Base-by-base conservation (phyloP, 92 coral and sea anemone genomes). In the Heliopora coerulea region DNA sequence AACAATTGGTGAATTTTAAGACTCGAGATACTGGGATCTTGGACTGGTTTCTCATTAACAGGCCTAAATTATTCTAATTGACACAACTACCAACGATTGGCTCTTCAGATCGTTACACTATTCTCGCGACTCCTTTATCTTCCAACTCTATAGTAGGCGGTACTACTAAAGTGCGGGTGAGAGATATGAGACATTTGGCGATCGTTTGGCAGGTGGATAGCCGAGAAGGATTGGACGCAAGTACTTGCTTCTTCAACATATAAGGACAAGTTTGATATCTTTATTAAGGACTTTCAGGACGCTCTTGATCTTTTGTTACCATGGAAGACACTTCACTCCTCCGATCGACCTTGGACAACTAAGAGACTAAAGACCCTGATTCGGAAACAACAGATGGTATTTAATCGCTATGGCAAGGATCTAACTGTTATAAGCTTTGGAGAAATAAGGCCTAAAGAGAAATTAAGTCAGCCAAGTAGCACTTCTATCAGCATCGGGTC, bases 161-260 rank as follows among this genome's bases (percentile, higher is more conserved):
- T 62, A 62, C 69, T 33, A 23, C 15, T 0, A 62, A 62, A 21
- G 42, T 65, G 19, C 57, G 54, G n/a, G 32, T 37, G 10, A 65
- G 73, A 65, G 85, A 81, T 41, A 73, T 59, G 67, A 68, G 82
- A 82, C 48, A 75, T 72, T 49, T 84, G 88, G 88, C 82, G 85
- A 27, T 77, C 85, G 17, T 40, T 84, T 31, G 83, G 74, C 24
- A 80, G 86, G 0, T 82, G 80, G 86, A 52, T 86, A 0, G 77
- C 72, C 46, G 49, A 81, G 30, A 85, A 66, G 77, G 86, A 81
- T 65, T 86, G 89, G 73, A 13, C 76, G 10, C 44, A 48, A 24
- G 41, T 81, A 30, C 48, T 66, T 14, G 46, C 39, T 29, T 79
- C 76, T 12, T 28, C 72, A 12, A 44, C 79, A 17, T 80, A 74